Base-by-base conservation (phyloP, 2,113 vertebrate species). In the Panthera tigris region DNA sequence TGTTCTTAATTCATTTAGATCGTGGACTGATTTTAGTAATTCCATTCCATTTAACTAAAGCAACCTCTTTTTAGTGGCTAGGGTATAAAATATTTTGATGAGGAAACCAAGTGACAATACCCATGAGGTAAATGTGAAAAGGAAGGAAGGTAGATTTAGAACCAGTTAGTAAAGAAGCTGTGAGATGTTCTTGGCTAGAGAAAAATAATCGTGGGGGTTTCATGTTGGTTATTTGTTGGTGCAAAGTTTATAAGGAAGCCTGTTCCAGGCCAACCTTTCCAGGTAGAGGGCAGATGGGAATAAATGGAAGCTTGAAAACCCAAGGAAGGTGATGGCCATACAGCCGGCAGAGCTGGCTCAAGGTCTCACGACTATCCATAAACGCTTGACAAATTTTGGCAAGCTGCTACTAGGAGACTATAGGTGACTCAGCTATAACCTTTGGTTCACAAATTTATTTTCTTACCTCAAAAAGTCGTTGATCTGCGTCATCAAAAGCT, bases 391-490 rank as follows among this genome's bases (percentile, higher is more conserved):
- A 66, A 57, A 88, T 31, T 19, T 52, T 33, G 65, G 45, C 63
- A 95, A 73, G 33, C 61, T 76, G 4, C 55, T 65, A 78, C 36
- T 33, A 87, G 61, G 61, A 79, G 27, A 82, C 71, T 63, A 48
- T 4, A 61, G 31, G 29, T 61, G 16, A 73, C 52, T 94, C 66
- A 27, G 10, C 50, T 13, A 33, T 79, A 87, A 25, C 12, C 3
- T 50, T 92, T 89, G 29, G 25, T 66, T 94, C 97, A 90, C 79
- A 89, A 69, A 94, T 87, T 1, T 66, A 78, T 97, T 39, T 68
- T 97, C 98, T 99, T 99, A 99, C 99, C 99, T 99, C 99, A 98
- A 99, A 99, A 61, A 99, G 99, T 97, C 99, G 99, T 98, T 99
- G 99, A 98, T 99, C 99, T 33, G 99, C 99, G 89, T 99, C 99